These are phyloP conservation scores for Neodon shergylaensis DNA, from an alignment of 2,113 vertebrate species.

Conservation along the genomic window DNA sequence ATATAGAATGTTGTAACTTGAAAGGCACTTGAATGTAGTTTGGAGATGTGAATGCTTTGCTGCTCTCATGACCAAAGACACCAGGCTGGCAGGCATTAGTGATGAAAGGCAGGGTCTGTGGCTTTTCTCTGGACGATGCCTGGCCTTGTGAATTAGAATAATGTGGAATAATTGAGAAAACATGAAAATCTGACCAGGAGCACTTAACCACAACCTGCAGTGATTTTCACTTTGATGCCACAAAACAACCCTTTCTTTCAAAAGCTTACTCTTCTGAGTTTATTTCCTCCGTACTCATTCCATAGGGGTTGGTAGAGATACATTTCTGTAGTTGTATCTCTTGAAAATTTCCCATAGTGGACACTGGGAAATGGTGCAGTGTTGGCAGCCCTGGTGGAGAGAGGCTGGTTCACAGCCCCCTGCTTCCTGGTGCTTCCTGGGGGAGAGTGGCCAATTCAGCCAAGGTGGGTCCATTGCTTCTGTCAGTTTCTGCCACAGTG, in stretches of 20 bases:
- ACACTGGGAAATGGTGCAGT: neutral
- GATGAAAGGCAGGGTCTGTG: neutral
- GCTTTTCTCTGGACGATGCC: neutral
- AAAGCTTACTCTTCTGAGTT: slow-evolving; percentile 27
- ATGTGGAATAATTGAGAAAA: slow-evolving; percentile 14
- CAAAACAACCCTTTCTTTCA: neutral
- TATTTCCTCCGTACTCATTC: slow-evolving; percentile 30
- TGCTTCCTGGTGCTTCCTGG: neutral
- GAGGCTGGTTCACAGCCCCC: too few relatives aligned
- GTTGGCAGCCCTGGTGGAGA: neutral
- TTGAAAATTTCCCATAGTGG: neutral
- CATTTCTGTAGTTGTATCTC: neutral
- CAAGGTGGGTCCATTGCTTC: neutral
- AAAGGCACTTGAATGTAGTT: slow-evolving; percentile 54
- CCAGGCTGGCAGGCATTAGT: neutral
- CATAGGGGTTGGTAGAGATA: neutral
- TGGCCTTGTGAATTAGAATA: neutral
- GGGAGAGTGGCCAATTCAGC: neutral
- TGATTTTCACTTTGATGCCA: slow-evolving; percentile 18
- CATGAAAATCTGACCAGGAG: neutral
- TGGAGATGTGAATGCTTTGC: slow-evolving; percentile 49
- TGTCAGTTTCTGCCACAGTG: neutral
- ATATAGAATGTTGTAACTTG: slow-evolving; percentile 52
- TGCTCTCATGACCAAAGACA: slow-evolving; percentile 68
- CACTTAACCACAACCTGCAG: neutral